A percentile compares a stretch with the other conserved stretches of the same genome.
Conservation (phyloP, 2,888 invertebrate genomes). For the Acheta domesticus region DNA sequence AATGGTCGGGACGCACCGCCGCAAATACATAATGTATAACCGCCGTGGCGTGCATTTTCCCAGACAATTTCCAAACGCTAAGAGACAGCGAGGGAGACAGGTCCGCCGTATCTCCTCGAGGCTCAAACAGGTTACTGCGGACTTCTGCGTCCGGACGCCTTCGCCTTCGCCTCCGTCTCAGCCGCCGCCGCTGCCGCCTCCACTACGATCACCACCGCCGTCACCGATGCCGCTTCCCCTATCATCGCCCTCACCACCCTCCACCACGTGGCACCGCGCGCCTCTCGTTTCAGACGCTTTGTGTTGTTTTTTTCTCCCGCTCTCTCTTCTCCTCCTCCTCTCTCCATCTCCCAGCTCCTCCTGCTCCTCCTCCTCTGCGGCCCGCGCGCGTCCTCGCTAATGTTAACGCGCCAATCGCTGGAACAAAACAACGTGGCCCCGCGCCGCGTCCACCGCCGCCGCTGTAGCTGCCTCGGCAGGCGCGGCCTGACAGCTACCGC, state of each 20-base stretch:
- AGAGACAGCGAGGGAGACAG: background rate
- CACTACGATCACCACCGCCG: no score
- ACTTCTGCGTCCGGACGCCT: no score
- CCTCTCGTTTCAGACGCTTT: background rate
- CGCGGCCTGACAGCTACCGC: background rate
- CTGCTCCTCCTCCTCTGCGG: no score
- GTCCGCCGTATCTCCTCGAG: slow-evolving; percentile 18
- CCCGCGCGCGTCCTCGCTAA: no score
- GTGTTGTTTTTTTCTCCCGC: background rate
- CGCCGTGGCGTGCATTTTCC: background rate
- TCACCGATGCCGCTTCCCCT: no score
- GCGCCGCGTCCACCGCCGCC: background rate
- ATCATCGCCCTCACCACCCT: no score
- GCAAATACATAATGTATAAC: background rate
- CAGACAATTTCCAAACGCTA: background rate
- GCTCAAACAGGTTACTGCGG: background rate
- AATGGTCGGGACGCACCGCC: background rate
- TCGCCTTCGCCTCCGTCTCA: no score
- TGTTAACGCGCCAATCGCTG: background rate
- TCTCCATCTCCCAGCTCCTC: no score
- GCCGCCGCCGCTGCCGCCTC: no score
- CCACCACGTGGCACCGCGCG: background rate
- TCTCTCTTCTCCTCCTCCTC: background rate
- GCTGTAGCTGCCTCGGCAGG: slow-evolving; percentile 9
- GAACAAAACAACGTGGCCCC: background rate